Evolutionary conservation across 2,888 invertebrate genomes (phyloP).

Genomic region (Phaonia tiefii): DNA sequence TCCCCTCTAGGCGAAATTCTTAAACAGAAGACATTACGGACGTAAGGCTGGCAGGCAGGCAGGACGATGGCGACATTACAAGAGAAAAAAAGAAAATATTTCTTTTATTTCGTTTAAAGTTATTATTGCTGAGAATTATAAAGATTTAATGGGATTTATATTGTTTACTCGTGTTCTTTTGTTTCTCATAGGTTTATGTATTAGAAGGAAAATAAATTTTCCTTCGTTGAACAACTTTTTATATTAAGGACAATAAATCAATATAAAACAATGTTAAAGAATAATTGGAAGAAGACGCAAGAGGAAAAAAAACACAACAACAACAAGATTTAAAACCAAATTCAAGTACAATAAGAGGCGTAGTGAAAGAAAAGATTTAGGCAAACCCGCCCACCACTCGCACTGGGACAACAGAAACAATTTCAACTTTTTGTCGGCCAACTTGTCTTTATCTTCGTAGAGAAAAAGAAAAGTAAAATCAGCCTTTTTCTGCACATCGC

Average conservation of each 20-base stretch:
- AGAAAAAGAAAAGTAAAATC: no score
- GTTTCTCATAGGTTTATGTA: neutral
- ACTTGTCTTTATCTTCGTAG: no score
- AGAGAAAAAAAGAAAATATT: neutral
- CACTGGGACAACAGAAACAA: no score
- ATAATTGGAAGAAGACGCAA: neutral
- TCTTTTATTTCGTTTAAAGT: constrained; percentile 17
- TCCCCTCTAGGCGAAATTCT: no score
- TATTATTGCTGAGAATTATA: constrained; percentile 28
- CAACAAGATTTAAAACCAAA: neutral
- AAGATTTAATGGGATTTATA: constrained; percentile 32
- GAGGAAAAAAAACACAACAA: no score
- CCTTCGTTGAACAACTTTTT: neutral
- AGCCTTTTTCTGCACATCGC: no score
- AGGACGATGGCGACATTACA: no score
- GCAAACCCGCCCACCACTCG: no score
- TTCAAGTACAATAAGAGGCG: neutral
- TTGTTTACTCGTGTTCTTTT: constrained; percentile 8
- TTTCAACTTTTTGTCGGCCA: no score
- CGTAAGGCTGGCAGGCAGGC: no score
- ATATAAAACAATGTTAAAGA: constrained; percentile 7
- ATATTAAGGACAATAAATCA: constrained; percentile 16
- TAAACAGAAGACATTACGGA: no score
- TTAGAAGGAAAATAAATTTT: neutral
- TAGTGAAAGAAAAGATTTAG: neutral